These are phyloP conservation scores for Diabrotica undecimpunctata DNA, from an alignment of 1,140 invertebrate species.

Conservation along the genomic window DNA sequence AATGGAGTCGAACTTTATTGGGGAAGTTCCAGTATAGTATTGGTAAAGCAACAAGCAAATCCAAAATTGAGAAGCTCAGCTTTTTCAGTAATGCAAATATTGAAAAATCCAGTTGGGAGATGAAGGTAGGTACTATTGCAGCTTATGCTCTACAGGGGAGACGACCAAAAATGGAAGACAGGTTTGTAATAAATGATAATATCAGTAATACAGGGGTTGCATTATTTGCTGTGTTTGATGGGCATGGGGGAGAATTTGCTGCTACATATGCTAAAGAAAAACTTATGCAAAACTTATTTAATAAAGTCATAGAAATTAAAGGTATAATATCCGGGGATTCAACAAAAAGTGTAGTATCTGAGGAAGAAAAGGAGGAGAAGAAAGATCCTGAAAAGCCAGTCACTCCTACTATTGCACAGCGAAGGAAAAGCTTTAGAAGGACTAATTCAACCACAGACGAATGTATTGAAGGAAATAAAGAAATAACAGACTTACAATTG, in stretches of 20 bases:
- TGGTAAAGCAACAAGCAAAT: slow-evolving; percentile 54
- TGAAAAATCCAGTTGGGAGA: slow-evolving; percentile 73
- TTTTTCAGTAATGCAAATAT: slow-evolving; percentile 52
- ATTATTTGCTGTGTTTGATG: slow-evolving; percentile 90
- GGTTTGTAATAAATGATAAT: slow-evolving; percentile 78
- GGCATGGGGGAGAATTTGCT: slow-evolving; percentile 92
- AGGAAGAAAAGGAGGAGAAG: slow-evolving; percentile 46
- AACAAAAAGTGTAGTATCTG: slow-evolving; percentile 44
- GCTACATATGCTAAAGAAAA: slow-evolving; percentile 85
- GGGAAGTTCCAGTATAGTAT: slow-evolving; percentile 69
- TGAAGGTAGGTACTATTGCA: slow-evolving; percentile 68
- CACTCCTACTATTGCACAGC: slow-evolving; percentile 46
- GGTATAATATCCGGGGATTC: slow-evolving; percentile 61
- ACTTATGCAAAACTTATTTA: slow-evolving; percentile 70
- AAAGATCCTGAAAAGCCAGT: slow-evolving; percentile 46
- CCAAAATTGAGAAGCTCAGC: slow-evolving; percentile 52
- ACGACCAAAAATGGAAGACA: slow-evolving; percentile 88
- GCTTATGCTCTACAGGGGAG: slow-evolving; percentile 87
- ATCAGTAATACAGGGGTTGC: slow-evolving; percentile 72
- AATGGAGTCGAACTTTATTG: slow-evolving; percentile 72
- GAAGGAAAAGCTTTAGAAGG: slow-evolving; percentile 64
- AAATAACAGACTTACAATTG: slow-evolving; percentile 66
- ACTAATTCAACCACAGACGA: slow-evolving; percentile 59
- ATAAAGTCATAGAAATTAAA: slow-evolving; percentile 69
- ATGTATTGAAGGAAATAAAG: slow-evolving; percentile 51